Evolutionary conservation across 2,888 invertebrate genomes (phyloP).

Genomic region (Hylaea fasciaria): DNA sequence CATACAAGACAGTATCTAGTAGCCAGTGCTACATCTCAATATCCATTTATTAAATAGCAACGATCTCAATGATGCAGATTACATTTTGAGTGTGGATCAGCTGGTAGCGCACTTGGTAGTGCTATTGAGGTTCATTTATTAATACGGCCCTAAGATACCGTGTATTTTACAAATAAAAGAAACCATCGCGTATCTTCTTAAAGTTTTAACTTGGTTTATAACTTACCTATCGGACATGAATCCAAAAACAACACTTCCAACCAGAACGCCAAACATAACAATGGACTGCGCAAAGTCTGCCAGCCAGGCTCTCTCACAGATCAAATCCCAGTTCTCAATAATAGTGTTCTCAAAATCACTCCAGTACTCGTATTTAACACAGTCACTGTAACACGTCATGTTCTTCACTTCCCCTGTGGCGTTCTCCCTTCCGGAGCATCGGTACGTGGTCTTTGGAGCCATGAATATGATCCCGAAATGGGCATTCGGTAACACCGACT

Average conservation of each 20-base stretch:
- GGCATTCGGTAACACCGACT: slow-evolving; percentile 89
- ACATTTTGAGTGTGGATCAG: too few species aligned
- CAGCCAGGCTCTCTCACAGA: slow-evolving; percentile 86
- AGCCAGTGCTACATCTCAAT: too few species aligned
- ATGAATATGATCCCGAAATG: slow-evolving; percentile 88
- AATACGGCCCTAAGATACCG: too few species aligned
- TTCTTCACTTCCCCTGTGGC: slow-evolving; percentile 59
- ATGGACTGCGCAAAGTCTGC: slow-evolving; percentile 87
- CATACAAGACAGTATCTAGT: too few species aligned
- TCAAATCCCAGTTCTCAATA: slow-evolving; percentile 88
- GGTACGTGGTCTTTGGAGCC: slow-evolving; percentile 85
- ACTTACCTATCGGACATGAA: slow-evolving; percentile 87
- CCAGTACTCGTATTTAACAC: slow-evolving; percentile 82
- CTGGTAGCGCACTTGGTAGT: too few species aligned
- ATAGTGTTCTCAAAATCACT: slow-evolving; percentile 87
- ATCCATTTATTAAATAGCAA: too few species aligned
- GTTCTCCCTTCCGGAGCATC: slow-evolving; percentile 61
- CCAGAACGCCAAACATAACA: slow-evolving; percentile 88
- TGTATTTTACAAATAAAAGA: too few species aligned
- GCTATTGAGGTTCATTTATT: too few species aligned
- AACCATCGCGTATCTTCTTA: too few species aligned
- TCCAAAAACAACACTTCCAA: slow-evolving; percentile 88
- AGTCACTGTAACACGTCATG: slow-evolving; percentile 77
- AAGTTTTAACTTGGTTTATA: too few species aligned
- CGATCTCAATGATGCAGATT: too few species aligned